phyloP scores from a whole-genome alignment of 2,797 vertebrate species.

The Heliangelus exortis region DNA sequence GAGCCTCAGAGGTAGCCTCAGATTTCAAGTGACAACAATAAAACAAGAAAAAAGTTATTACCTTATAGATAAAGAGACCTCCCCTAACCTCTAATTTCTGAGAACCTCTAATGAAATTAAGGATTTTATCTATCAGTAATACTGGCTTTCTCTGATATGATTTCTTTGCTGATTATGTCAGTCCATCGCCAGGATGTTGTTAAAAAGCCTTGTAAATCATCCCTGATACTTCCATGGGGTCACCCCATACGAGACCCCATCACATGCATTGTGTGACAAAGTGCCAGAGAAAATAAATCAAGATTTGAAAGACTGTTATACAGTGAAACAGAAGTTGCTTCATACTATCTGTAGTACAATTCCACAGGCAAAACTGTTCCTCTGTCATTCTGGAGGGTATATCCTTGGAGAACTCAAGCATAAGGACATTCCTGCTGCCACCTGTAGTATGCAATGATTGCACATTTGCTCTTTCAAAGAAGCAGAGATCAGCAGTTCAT shows the following conservation, averaged over 20 bases:
- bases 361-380: background rate
- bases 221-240: background rate
- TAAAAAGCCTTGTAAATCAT: conserved; percentile 22
- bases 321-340: background rate
- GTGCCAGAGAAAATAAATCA: conserved; percentile 50
- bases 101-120: conserved; percentile 28
- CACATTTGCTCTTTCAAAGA: background rate
- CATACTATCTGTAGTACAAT: background rate
- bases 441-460: conserved; percentile 23
- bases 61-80: conserved; percentile 22
- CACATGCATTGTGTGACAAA: background rate
- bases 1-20: background rate
- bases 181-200: background rate
- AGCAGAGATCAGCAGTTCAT: background rate
- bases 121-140: background rate
- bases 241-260: background rate
- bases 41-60: conserved; percentile 30
- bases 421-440: conserved; percentile 44
- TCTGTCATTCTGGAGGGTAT: background rate
- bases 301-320: background rate
- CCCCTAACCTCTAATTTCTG: background rate
- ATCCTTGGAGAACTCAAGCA: background rate
- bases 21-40: conserved; percentile 3
- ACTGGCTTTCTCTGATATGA: background rate
- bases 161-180: conserved; percentile 23